These are phyloP conservation scores for Drosophila histrio DNA, from an alignment of 2,888 invertebrate genomes.

Conservation along the genomic window DNA sequence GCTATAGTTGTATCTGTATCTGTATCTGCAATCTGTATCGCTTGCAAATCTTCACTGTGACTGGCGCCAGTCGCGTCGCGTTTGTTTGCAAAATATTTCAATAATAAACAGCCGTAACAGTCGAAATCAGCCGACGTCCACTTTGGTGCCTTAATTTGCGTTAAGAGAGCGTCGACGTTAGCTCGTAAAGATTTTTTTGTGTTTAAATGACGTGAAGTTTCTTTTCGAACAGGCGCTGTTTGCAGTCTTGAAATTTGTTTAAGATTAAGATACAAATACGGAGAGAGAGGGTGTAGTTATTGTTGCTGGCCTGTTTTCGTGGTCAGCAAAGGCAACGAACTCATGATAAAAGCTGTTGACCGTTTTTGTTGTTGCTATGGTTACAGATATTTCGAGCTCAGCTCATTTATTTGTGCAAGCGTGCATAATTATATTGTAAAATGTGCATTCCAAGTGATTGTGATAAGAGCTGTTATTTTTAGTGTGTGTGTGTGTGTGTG, in stretches of 20 bases:
- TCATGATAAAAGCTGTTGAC: slow-evolving; percentile 58
- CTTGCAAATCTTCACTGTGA: slow-evolving; percentile 57
- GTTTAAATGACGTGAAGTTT: slow-evolving; percentile 43
- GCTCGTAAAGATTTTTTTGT: slow-evolving; percentile 52
- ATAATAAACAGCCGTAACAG: slow-evolving; percentile 66
- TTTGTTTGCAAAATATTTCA: slow-evolving; percentile 66
- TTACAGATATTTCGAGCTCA: slow-evolving; percentile 30
- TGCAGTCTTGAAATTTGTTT: slow-evolving; percentile 37
- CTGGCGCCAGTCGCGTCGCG: slow-evolving; percentile 45
- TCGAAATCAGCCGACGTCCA: slow-evolving; percentile 41
- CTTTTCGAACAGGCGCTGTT: background rate
- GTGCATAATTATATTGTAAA: slow-evolving; percentile 75
- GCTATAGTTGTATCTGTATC: slow-evolving; percentile 15
- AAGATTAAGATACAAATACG: slow-evolving; percentile 44
- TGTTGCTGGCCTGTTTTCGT: slow-evolving; percentile 58
- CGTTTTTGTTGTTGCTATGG: slow-evolving; percentile 25
- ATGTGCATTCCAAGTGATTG: slow-evolving; percentile 65
- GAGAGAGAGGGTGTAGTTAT: no score
- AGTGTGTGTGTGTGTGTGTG: slow-evolving; percentile 16
- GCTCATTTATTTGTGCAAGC: slow-evolving; percentile 71
- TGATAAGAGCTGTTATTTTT: slow-evolving; percentile 64
- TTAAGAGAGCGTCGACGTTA: slow-evolving; percentile 43
- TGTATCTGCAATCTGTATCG: slow-evolving; percentile 36
- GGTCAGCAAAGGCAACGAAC: slow-evolving; percentile 67
- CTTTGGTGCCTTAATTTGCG: slow-evolving; percentile 67